These are phyloP conservation scores for Rhagologus leucostigma DNA, from an alignment of 2,113 vertebrate species.

Conservation along the genomic window DNA sequence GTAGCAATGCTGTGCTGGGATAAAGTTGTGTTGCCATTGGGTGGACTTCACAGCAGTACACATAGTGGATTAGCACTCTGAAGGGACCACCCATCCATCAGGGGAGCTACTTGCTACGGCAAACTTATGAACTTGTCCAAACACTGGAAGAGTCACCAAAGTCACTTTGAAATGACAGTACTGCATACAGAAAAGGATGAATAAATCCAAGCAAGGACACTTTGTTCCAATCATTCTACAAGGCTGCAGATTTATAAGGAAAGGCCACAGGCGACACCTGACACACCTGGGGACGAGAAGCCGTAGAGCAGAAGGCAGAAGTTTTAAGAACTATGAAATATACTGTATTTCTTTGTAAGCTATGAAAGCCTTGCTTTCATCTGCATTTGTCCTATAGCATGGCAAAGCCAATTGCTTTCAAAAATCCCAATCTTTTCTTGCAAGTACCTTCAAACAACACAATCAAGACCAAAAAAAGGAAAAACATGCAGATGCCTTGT, in stretches of 20 bases:
- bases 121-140: background rate
- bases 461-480: background rate
- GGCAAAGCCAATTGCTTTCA: background rate
- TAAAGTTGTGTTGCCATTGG: background rate
- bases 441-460: background rate
- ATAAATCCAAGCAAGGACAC: background rate
- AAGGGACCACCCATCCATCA: background rate
- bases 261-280: background rate
- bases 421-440: background rate
- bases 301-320: background rate
- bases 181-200: background rate
- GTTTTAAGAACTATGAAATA: background rate
- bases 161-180: background rate
- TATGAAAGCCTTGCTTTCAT: background rate
- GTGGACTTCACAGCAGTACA: background rate
- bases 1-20: background rate
- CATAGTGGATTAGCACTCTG: accelerated
- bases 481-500: background rate
- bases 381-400: background rate
- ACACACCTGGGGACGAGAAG: accelerated
- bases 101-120: background rate
- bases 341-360: background rate
- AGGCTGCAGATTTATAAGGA: background rate
- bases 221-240: background rate
- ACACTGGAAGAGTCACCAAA: background rate